Evolutionary conservation across 2,113 vertebrate species (phyloP), one percentile per base, ranked within the genome.

Genomic region (Chinchilla lanigera): DNA sequence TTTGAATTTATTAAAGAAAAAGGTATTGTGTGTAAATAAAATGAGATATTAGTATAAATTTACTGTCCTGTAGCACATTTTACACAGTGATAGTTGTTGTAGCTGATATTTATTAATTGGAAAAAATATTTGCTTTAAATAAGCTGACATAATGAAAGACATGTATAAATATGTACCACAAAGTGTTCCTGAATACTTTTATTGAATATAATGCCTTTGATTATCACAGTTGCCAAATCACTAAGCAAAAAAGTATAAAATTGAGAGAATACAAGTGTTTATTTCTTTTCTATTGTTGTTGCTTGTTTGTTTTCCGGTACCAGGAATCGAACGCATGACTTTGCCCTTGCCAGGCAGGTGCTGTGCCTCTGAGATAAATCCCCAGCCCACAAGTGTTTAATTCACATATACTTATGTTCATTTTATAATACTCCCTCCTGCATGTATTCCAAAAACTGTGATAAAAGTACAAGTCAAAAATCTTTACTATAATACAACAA

Each of bases 91-190:
- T 3, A 24, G 41, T 26, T 87, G 69, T 87, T 54, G 41, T 81
- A 96, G 1, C 26, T 93, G 19, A n/a, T 16, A 95, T 91, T 96
- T 97, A 93, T 93, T 38, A 58, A 98, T 24, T 85, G 16, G 10
- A 1, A 11, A 89, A 93, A 93, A 93, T 88, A 60, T 20, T 89
- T 6, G 52, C 52, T 95, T 16, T 73, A 90, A 97, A 92, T 96
- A 97, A 97, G 91, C 24, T 0, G 9, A 50, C 7, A 87, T 96
- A 80, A 30, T 88, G 22, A 95, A 41, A 96, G 97, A 86, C 41
- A n/a, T 61, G 83, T 47, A 91, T 84, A 13, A 82, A 94, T 80
- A 84, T 93, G 3, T 88, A 73, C 7, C 19, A 54, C 77, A n/a
- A 30, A 2, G 97, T 95, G 83, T 28, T 73, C 96, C 22, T 52